phyloP scores from a whole-genome alignment of 2,888 invertebrate genomes.

The Horisme vitalbata region DNA sequence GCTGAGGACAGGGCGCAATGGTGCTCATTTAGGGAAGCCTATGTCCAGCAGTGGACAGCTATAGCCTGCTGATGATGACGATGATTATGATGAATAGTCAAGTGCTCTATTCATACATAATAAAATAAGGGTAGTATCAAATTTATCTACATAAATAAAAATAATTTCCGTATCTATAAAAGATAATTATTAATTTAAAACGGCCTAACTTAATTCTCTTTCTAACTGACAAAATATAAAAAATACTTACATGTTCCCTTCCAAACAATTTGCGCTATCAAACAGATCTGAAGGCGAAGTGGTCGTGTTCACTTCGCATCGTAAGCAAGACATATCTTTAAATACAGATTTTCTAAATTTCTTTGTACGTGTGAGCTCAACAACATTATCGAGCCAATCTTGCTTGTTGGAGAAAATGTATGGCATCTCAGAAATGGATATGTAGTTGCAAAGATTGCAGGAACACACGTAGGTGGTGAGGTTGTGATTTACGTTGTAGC shows the following conservation, averaged over 20 bases:
- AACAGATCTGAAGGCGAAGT: slow-evolving; percentile 40
- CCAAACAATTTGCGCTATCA: slow-evolving; percentile 54
- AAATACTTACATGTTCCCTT: slow-evolving; percentile 62
- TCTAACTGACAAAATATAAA: slow-evolving; percentile 1
- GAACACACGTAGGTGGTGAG: slow-evolving; percentile 62
- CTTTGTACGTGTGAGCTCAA: slow-evolving; percentile 58
- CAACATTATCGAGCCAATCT: slow-evolving; percentile 63
- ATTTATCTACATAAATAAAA: too few species aligned
- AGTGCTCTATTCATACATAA: too few species aligned
- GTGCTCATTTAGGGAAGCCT: too few species aligned
- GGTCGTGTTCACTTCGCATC: slow-evolving; percentile 60
- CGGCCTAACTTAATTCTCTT: too few species aligned
- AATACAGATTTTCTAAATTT: slow-evolving; percentile 57
- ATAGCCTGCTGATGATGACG: too few species aligned
- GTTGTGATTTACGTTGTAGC: slow-evolving; percentile 58
- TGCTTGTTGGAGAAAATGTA: slow-evolving; percentile 53
- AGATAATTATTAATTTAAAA: too few species aligned
- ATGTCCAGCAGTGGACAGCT: too few species aligned
- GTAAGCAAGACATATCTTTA: slow-evolving; percentile 64
- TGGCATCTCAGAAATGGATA: slow-evolving; percentile 65
- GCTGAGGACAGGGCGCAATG: too few species aligned
- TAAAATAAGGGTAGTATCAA: too few species aligned
- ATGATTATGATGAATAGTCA: too few species aligned
- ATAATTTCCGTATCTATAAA: too few species aligned
- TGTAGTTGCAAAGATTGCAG: slow-evolving; percentile 69